Evolutionary conservation across 1,140 invertebrate species (phyloP).

Genomic region (Euborellia annulipes): DNA sequence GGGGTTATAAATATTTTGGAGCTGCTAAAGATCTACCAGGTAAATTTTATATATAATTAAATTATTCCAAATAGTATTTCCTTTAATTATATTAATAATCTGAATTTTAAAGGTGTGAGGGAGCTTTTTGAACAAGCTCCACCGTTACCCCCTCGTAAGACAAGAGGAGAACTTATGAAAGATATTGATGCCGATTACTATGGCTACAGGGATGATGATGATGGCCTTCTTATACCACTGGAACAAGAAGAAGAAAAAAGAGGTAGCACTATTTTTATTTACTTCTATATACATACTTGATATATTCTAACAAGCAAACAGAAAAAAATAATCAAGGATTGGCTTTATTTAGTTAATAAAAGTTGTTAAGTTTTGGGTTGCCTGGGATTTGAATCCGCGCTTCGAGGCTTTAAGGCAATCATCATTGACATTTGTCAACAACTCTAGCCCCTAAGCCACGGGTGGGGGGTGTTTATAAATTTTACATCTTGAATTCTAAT

Average conservation of each 20-base stretch:
- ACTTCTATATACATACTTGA: background rate
- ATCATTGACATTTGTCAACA: background rate
- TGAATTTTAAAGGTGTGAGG: slow-evolving; percentile 52
- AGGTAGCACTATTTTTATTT: slow-evolving; percentile 21
- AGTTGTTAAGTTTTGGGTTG: background rate
- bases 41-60: slow-evolving; percentile 17
- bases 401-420: too few relatives aligned
- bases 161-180: slow-evolving; percentile 91
- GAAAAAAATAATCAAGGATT: slow-evolving; percentile 5
- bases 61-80: background rate
- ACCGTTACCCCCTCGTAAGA: slow-evolving; percentile 72
- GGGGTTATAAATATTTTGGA: slow-evolving; percentile 99
- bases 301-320: slow-evolving; percentile 6
- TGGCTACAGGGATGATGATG: slow-evolving; percentile 92
- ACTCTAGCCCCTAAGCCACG: background rate
- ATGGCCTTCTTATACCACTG: slow-evolving; percentile 80
- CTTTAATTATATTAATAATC: background rate
- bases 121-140: slow-evolving; percentile 96
- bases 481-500: too few relatives aligned
- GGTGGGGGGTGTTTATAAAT: too few relatives aligned
- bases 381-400: background rate
- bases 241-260: slow-evolving; percentile 68
- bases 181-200: slow-evolving; percentile 98
- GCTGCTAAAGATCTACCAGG: slow-evolving; percentile 95
- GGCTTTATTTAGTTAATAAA: slow-evolving; percentile 1